Evolutionary conservation across 2,113 vertebrate genomes (phyloP).

Genomic region (Catharus minimus): DNA sequence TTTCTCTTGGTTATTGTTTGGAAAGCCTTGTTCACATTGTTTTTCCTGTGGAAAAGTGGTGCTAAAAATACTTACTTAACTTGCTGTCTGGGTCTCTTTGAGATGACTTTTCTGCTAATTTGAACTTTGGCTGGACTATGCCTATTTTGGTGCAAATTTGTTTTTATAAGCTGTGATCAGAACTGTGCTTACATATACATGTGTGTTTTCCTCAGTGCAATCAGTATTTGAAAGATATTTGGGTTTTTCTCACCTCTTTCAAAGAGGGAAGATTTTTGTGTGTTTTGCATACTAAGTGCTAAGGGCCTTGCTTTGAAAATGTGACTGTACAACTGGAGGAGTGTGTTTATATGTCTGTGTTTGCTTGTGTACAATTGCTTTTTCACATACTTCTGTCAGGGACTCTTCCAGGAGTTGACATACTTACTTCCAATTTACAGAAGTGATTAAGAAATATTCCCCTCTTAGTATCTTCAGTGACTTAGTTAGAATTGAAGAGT

Average conservation of each 20-base stretch:
- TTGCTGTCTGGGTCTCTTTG: neutral
- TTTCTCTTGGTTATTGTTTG: neutral
- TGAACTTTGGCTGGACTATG: neutral
- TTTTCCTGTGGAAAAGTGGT: neutral
- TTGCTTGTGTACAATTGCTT: neutral
- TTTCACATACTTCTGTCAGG: neutral
- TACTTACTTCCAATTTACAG: neutral
- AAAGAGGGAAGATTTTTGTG: neutral
- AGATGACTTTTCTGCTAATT: neutral
- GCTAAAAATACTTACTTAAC: neutral
- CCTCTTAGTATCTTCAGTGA: neutral
- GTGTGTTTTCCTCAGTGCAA: neutral
- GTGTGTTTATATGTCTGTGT: neutral
- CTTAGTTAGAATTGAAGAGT: neutral
- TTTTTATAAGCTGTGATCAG: neutral
- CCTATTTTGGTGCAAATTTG: neutral
- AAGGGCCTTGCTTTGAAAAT: neutral
- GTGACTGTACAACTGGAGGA: neutral
- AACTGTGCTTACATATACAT: fast-evolving
- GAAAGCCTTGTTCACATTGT: neutral
- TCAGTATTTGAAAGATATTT: neutral
- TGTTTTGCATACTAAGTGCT: neutral
- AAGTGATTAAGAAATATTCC: neutral
- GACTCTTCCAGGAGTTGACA: neutral
- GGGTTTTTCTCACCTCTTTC: neutral